Base-by-base conservation (phyloP, 2,113 vertebrate species). In the Theropithecus gelada region DNA sequence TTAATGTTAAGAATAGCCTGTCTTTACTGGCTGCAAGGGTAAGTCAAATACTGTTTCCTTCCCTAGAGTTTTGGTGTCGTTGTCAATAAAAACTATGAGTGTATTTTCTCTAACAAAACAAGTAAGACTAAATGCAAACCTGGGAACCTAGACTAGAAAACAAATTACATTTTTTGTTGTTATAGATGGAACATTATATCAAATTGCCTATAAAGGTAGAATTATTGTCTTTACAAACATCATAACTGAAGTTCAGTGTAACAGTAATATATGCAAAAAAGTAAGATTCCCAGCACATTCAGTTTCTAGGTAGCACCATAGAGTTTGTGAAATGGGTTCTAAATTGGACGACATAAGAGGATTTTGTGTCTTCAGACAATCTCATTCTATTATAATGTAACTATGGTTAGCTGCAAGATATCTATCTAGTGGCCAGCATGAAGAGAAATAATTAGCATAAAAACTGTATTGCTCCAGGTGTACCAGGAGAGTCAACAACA, bases 361-460 rank as follows among this genome's bases (percentile, higher is more conserved):
- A 96, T 93, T 89, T 95, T 95, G 75, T 97, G 43, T 95, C 94
- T 95, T 48, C 84, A 57, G 93, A 93, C 90, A 94, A 16, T 97
- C 73, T 93, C 76, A 89, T 83, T 97, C 93, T 96, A 90, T 96
- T 98, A 40, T 96, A 40, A 45, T 92, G 45, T 96, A 97, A 96
- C 43, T 97, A 83, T 97, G 85, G 96, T 98, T 96, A 98, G 87
- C 94, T 97, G 85, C 66, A 97, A 97, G 96, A 96, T 90, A 57
- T 61, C 93, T 98, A 70, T 96, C 43, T 70, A 96, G 94, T 94
- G 97, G 92, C 83, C 90, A 98, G 57, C 93, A 93, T 93, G 92
- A 97, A 76, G 10, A 91, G 72, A 78, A 96, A 95, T 75, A 97
- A 97, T 98, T 97, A 96, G 88, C 94, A 95, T 97, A 70, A 43